Evolutionary conservation across 2,113 vertebrate species (phyloP), one percentile per base, ranked within the genome.

Genomic region (Neogobius melanostomus): DNA sequence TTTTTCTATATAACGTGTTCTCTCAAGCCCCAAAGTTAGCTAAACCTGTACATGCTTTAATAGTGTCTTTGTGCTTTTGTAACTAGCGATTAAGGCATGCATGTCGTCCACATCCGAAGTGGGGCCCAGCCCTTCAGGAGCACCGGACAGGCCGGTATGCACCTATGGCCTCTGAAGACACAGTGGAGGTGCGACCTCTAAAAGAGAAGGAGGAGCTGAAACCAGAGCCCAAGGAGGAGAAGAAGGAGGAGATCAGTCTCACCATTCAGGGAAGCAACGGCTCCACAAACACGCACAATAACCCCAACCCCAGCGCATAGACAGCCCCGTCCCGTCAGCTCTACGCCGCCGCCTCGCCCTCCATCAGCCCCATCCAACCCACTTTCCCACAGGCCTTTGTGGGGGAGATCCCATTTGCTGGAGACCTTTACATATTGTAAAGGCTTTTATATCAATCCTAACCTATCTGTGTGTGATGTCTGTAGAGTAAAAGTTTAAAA

Each of bases 131-230:
- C 1, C 94, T 99, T 71, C 71, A 85, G 21, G 97, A 99, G 91
- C 95, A 99, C 90, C 95, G 96, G 89, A 95, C 91, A 0, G 97
- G 97, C 80, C 95, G 93, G 82, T 99, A 99, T 0, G 94, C 96
- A 63, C 90, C 92, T 0, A 77, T 68, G 84, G 93, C 83, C 83
- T 90, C 93, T 0, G 96, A 96, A 82, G 93, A 93, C 3, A 90
- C 90, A 5, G 90, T 94, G 74, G 98, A 98, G 81, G 93, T 92
- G 68, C 94, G 94, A 72, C 91, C 93, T 3, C 91, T 98, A 72
- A 91, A 90, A 84, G 91, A 92, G 90, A 93, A 90, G 0, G 95
- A 96, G 81, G 95, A 97, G 87, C 90, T 92, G 92, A 91, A 94
- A 89, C 94, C 96, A 74, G 89, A 91, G 74, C 86, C 77, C 62